Conservation (phyloP, 2,888 invertebrate species). For the Drosophila leonis region DNA sequence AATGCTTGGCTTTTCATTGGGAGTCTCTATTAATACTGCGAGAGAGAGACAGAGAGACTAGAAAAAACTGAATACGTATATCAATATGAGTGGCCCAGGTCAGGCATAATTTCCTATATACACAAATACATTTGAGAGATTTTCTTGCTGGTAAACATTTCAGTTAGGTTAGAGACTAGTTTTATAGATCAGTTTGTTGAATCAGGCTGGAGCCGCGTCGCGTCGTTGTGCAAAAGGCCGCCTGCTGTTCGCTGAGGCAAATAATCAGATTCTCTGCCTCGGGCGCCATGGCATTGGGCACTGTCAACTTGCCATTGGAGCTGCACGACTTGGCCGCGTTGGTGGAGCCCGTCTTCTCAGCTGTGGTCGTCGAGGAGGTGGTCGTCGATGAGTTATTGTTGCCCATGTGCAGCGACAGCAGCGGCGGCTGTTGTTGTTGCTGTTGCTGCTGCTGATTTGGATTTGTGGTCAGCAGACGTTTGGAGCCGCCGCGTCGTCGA, state of each 20-base stretch:
- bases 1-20: constrained; percentile 1
- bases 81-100: constrained; percentile 19
- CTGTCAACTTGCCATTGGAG: constrained; percentile 59
- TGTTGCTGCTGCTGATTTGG: constrained; percentile 34
- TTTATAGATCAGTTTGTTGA: constrained; percentile 70
- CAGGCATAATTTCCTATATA: constrained; percentile 4
- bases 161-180: not conserved
- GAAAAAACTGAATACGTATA: constrained; percentile 26
- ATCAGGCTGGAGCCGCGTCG: constrained; percentile 54
- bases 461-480: constrained; percentile 60
- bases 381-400: constrained; percentile 78
- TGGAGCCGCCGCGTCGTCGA: constrained; percentile 73
- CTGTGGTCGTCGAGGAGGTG: constrained; percentile 72
- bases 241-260: constrained; percentile 63
- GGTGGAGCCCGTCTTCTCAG: constrained; percentile 68
- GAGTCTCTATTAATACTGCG: constrained; percentile 39
- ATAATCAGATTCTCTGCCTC: constrained; percentile 65
- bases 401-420: constrained; percentile 53
- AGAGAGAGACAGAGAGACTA: constrained; percentile 7
- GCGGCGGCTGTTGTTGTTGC: constrained; percentile 29
- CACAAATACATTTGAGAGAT: not conserved
- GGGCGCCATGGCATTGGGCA: not conserved
- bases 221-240: constrained; percentile 58
- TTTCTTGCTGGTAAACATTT: not conserved
- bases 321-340: constrained; percentile 61